phyloP scores from a whole-genome alignment of 1,140 invertebrate genomes.

The Andrena cerasifolii region DNA sequence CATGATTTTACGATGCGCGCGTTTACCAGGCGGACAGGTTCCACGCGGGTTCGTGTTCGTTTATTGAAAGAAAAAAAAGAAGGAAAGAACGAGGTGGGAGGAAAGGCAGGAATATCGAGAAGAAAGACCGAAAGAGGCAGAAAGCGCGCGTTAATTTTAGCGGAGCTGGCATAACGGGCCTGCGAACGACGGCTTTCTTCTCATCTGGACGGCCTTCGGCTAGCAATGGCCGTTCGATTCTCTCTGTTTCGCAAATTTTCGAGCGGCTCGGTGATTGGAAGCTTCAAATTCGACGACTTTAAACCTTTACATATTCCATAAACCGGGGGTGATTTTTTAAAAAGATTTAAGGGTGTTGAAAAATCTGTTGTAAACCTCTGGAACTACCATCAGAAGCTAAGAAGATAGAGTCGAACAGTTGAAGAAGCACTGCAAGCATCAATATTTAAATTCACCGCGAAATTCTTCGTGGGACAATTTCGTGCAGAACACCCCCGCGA shows the following conservation, averaged over 20 bases:
- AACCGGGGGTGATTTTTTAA: no score
- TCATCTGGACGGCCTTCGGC: slow-evolving; percentile 32
- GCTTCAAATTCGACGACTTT: not conserved
- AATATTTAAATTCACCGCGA: no score
- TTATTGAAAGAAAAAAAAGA: slow-evolving; percentile 36
- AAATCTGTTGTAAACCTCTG: no score
- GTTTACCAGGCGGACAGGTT: slow-evolving; percentile 11
- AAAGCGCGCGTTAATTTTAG: slow-evolving; percentile 44
- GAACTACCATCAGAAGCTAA: no score
- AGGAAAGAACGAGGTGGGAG: not conserved
- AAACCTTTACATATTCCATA: no score
- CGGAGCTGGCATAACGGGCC: slow-evolving; percentile 44
- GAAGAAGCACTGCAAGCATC: no score
- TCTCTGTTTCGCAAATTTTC: not conserved
- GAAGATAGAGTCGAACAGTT: no score
- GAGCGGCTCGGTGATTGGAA: not conserved
- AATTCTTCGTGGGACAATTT: no score
- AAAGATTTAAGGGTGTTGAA: no score
- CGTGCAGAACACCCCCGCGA: no score
- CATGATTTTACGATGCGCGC: slow-evolving; percentile 3
- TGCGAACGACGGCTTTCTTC: slow-evolving; percentile 41
- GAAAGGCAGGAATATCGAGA: slow-evolving; percentile 1
- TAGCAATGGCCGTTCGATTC: not conserved
- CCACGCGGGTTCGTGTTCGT: slow-evolving; percentile 38
- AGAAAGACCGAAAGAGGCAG: not conserved